A percentile compares a stretch with the other conserved stretches of the same genome.
phyloP scores from a whole-genome alignment of 1,140 invertebrate species.

The Maniola jurtina region DNA sequence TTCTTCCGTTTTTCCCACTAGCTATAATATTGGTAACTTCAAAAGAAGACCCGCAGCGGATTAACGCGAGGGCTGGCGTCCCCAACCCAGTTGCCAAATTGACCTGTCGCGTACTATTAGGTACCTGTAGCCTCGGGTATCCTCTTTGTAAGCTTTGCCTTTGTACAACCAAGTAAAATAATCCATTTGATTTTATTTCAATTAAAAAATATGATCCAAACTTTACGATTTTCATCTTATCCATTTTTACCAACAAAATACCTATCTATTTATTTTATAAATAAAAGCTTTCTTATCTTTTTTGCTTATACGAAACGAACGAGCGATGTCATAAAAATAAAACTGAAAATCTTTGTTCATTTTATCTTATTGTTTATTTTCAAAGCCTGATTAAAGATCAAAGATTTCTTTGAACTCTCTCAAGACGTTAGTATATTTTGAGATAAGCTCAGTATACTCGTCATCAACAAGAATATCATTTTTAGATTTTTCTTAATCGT shows the following conservation, averaged over 20 bases:
- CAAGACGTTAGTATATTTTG: constrained; percentile 3
- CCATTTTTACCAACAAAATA: neutral
- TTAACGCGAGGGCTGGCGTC: too few species aligned
- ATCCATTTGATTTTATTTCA: too few species aligned
- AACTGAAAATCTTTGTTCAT: constrained; percentile 1
- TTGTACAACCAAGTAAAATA: too few species aligned
- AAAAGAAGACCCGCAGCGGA: too few species aligned
- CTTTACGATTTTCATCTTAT: neutral
- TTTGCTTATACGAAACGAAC: neutral
- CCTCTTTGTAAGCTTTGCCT: too few species aligned
- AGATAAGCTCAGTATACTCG: neutral
- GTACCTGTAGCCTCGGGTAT: neutral
- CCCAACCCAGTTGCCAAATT: too few species aligned
- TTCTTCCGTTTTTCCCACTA: too few species aligned
- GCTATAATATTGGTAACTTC: too few species aligned
- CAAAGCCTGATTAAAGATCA: constrained; percentile 3
- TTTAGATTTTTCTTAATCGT: neutral
- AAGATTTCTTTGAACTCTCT: neutral
- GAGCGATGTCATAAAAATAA: neutral
- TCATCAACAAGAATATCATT: too few species aligned
- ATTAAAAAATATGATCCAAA: too few species aligned
- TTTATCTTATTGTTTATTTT: neutral
- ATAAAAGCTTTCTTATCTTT: neutral
- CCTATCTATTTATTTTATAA: neutral
- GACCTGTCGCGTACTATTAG: too few species aligned